Evolutionary conservation across 2,888 invertebrate species (phyloP).

Genomic region (Hyalella azteca): DNA sequence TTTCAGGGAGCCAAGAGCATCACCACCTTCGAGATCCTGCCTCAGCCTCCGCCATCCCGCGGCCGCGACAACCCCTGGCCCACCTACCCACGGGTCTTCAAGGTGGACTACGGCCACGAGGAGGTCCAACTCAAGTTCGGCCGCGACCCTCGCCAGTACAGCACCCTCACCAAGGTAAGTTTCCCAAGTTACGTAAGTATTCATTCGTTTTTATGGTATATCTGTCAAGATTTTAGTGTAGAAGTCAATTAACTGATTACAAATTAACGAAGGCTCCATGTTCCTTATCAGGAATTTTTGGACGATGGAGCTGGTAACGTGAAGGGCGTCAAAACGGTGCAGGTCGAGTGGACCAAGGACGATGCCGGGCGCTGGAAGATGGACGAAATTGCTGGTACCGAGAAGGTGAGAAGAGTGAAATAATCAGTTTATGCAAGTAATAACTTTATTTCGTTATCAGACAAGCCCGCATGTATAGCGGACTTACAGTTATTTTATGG

Average conservation of each 20-base stretch:
- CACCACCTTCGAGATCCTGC: conserved; percentile 96
- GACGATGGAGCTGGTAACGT: conserved; percentile 85
- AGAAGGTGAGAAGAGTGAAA: conserved; percentile 66
- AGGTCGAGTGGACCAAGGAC: conserved; percentile 93
- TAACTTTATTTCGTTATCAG: no score
- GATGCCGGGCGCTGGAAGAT: conserved; percentile 90
- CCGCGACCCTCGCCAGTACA: conserved; percentile 90
- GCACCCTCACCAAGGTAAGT: conserved; percentile 76
- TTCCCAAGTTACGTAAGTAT: no score
- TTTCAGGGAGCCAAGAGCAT: conserved; percentile 86
- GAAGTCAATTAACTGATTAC: no score
- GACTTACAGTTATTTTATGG: no score
- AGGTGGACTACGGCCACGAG: conserved; percentile 96
- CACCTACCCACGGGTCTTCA: conserved; percentile 93
- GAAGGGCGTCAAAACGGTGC: conserved; percentile 85
- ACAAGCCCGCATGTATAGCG: no score
- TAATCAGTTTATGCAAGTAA: no score
- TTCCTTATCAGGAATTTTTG: conserved; percentile 78
- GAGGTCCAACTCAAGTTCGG: conserved; percentile 92
- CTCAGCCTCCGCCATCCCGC: conserved; percentile 82
- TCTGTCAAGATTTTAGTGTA: no score
- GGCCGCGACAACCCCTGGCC: conserved; percentile 97
- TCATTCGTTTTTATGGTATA: no score
- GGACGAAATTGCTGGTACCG: conserved; percentile 81
- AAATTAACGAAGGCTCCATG: no score